Evolutionary conservation across 1,140 invertebrate species (phyloP).

Genomic region (Thereuonema tuberculata): DNA sequence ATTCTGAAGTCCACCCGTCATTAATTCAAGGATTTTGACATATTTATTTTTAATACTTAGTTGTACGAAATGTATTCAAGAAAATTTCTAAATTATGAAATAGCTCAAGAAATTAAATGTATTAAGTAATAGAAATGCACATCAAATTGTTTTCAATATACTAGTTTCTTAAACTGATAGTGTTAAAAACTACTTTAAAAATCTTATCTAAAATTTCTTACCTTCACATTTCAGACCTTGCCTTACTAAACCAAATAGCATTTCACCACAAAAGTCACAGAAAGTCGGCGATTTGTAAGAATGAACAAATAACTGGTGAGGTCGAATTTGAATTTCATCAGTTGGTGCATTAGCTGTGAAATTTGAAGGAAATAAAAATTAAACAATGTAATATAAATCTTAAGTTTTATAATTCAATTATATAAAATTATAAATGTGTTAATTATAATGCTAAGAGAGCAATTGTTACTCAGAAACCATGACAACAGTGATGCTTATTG

Average conservation of each 20-base stretch:
- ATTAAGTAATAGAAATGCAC: no score
- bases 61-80: no score
- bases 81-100: no score
- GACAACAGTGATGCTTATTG: no score
- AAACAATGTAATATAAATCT: not conserved
- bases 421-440: not conserved
- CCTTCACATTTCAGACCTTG: conserved; percentile 99
- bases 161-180: no score
- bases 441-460: not conserved
- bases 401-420: conserved; percentile 1
- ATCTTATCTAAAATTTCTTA: conserved; percentile 31
- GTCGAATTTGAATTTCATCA: conserved; percentile 59
- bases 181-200: no score
- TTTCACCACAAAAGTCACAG: conserved; percentile 98
- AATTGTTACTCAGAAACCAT: not conserved
- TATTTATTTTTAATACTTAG: no score
- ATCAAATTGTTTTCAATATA: no score
- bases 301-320: conserved; percentile 84
- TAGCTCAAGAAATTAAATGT: no score
- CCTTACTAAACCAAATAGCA: conserved; percentile 93
- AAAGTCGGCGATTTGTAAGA: conserved; percentile 98
- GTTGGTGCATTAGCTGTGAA: conserved; percentile 54
- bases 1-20: no score
- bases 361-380: conserved; percentile 24
- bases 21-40: no score